Conservation (phyloP, 2,888 invertebrate genomes). For the Sinopyrophorus schimmeli region DNA sequence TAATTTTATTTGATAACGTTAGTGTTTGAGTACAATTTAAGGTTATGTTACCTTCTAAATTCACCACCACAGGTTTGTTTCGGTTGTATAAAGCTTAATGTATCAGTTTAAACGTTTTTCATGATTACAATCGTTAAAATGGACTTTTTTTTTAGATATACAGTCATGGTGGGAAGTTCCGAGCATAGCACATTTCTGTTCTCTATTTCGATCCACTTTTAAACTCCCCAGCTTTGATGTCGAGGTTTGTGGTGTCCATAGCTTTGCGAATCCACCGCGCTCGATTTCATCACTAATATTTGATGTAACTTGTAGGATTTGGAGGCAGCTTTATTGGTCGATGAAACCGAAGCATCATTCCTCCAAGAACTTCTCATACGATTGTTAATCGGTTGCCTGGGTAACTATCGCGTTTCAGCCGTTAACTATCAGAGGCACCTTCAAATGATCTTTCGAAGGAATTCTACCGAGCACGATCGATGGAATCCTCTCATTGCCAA, state of each 20-base stretch:
- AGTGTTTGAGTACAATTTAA: slow-evolving; percentile 55
- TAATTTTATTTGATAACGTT: slow-evolving; percentile 42
- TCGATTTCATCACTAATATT: too few relatives aligned
- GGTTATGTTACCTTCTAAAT: slow-evolving; percentile 72
- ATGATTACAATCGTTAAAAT: slow-evolving; percentile 42
- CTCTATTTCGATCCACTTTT: slow-evolving; percentile 94
- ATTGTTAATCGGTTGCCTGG: slow-evolving; percentile 86
- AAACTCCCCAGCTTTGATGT: slow-evolving; percentile 97
- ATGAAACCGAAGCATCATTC: slow-evolving; percentile 85
- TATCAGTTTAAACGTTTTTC: slow-evolving; percentile 27
- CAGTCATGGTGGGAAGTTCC: slow-evolving; percentile 99
- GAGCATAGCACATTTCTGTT: slow-evolving; percentile 98
- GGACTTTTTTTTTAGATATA: slow-evolving; percentile 70
- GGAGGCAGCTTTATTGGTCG: slow-evolving; percentile 89
- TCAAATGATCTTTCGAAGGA: slow-evolving; percentile 83
- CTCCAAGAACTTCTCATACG: slow-evolving; percentile 88
- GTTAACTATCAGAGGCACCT: slow-evolving; percentile 95
- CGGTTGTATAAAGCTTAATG: slow-evolving; percentile 36
- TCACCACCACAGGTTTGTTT: slow-evolving; percentile 71
- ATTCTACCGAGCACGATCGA: slow-evolving; percentile 81
- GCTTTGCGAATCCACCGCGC: too few relatives aligned
- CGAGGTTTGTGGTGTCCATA: too few relatives aligned
- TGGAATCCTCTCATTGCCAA: slow-evolving; percentile 89
- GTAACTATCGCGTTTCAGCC: slow-evolving; percentile 88
- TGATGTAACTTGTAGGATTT: too few relatives aligned